Base-by-base conservation (phyloP, 1,140 invertebrate genomes). In the Trichomalopsis sarcophagae region DNA sequence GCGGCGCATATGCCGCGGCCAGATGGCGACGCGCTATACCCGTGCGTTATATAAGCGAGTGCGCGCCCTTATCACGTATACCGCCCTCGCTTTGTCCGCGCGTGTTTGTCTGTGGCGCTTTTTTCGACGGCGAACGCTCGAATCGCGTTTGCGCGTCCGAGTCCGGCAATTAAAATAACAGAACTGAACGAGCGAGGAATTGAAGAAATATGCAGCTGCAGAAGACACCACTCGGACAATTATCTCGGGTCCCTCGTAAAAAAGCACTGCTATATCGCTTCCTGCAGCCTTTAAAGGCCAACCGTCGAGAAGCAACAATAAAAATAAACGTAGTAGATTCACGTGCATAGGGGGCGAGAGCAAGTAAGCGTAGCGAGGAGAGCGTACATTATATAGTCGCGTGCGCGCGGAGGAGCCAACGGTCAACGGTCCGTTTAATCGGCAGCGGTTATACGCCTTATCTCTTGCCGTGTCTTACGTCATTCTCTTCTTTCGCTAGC, bases 341-440 rank as follows among this genome's bases (percentile, higher is more conserved):
- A 36, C 33, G 9, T 71, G 13, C 10, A 71, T 44, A 33, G 69
- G 23, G 69, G 69, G 10, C 3, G 30, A 44, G 36, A 40, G 27
- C 30, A 27, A 33, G 69, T 11, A 17, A 75, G 73, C 30, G 73
- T 10, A 75, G 10, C 68, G 68, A 71, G 27, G 68, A 9, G 5
- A 4, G 27, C 68, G 40, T 44, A 44, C 0, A 44, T 44, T 44
- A 44, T 44, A 11, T 44, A 44, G 40, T 11, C 40, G 40, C 40
- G 40, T 44, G 40, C 33, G 33, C 40, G 33, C 40, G 40, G 68
- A 33, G 27, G 68, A 71, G 27, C 68, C 77, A 30, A 40, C 55
- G 55, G 27, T 40, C 68, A 81, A 81, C 79, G 62, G 79, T 27
- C 66, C 79, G 79, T 44, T 81, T 81, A 73, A 81, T 81, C 66